These are phyloP conservation scores for Lordiphosa mommai DNA, from an alignment of 1,140 invertebrate species.

Conservation along the genomic window DNA sequence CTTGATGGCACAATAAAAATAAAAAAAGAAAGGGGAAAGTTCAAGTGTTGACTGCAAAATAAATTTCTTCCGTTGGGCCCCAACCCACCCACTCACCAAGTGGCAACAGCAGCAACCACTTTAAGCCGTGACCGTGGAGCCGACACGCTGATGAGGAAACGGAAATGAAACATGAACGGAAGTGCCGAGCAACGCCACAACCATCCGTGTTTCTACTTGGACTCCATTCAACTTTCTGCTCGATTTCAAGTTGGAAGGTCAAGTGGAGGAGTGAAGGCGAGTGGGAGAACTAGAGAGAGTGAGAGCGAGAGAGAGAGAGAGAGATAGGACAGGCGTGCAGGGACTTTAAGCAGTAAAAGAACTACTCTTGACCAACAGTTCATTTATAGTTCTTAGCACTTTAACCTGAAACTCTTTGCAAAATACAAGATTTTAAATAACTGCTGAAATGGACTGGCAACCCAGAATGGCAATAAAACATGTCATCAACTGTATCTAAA, in stretches of 20 bases:
- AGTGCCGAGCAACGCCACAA: constrained; percentile 25
- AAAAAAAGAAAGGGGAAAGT: constrained; percentile 29
- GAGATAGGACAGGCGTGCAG: too few relatives aligned
- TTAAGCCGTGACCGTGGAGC: constrained; percentile 27
- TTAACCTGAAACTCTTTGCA: too few relatives aligned
- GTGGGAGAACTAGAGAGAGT: too few relatives aligned
- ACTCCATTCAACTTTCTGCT: constrained; percentile 5
- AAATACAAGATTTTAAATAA: too few relatives aligned
- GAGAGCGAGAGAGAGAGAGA: too few relatives aligned
- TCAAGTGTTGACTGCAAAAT: constrained; percentile 56
- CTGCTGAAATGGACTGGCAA: too few relatives aligned
- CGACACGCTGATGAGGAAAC: constrained; percentile 48
- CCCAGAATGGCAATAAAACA: too few relatives aligned
- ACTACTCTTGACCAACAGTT: too few relatives aligned
- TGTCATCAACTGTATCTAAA: too few relatives aligned
- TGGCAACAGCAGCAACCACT: constrained; percentile 19
- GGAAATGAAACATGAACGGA: constrained; percentile 70
- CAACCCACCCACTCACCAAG: neutral
- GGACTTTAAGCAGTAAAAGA: too few relatives aligned
- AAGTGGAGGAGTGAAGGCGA: neutral
- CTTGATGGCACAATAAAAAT: neutral
- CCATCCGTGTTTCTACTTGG: constrained; percentile 20
- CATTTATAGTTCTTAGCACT: too few relatives aligned
- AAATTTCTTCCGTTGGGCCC: constrained; percentile 46
- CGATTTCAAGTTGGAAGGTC: neutral